Evolutionary conservation across 2,797 vertebrate genomes (phyloP), one percentile per base, ranked within the genome.

Genomic region (Cyclura pinguis): DNA sequence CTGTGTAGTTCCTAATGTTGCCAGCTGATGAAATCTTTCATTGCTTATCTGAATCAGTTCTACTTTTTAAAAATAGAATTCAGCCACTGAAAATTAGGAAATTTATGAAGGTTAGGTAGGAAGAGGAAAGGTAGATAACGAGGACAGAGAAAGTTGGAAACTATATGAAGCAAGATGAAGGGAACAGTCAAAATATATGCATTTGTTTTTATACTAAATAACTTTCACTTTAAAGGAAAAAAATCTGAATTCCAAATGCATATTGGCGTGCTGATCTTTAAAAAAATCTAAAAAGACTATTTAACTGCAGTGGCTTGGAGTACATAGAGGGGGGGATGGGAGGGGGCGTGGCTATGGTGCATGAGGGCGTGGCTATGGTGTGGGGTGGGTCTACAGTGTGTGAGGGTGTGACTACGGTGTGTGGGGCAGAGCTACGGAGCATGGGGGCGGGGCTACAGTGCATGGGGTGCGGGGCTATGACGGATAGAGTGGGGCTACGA

Each of bases 31-130:
- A 84, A 81, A 80, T 84, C 55, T 72, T 90, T 59, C 9, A 42
- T 8, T 42, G n/a, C 16, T 20, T 62, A 86, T 90, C 77, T 64
- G 84, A 3, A 76, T 81, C 14, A 42, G 9, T 83, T 38, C 32
- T 55, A 16, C 73, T 5, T 92, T 69, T 32, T 69, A 91, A 89
- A 83, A 82, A 27, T 82, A 27, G 50, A 91, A 72, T 7, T n/a
- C 42, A 9, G 55, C 90, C 27, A 0, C 42, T 90, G 6, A 50
- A 78, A 35, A 88, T 83, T 88, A 0, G 2, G 64, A 92, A 94
- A 86, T 5, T 72, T 42, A 42, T 80, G 10, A 84, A 9, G 24
- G 10, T 80, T 85, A 59, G 47, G 20, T 67, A 13, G 42, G 10
- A 42, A 72, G 76, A 32, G 50, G 20, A 77, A 84, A 89, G 47